These are phyloP conservation scores for Phoeniculus purpureus DNA, from an alignment of 2,797 vertebrate species.

Conservation along the genomic window DNA sequence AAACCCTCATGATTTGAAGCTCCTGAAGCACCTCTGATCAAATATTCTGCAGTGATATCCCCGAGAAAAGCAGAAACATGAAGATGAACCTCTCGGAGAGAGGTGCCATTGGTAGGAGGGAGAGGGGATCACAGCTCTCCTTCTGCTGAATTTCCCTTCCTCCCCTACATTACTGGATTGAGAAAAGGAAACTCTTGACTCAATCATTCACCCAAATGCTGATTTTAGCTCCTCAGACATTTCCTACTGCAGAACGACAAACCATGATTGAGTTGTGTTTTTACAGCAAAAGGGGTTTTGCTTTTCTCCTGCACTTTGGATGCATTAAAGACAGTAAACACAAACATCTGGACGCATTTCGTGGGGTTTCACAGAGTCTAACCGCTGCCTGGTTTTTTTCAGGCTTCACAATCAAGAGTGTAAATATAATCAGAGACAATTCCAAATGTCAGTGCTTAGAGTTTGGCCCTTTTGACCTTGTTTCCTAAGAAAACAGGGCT, in stretches of 20 bases:
- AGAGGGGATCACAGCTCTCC: not conserved
- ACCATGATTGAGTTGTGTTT: not conserved
- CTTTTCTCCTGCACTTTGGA: not conserved
- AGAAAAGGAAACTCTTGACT: not conserved
- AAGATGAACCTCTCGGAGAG: not conserved
- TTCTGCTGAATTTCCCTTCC: not conserved
- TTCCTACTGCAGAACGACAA: not conserved
- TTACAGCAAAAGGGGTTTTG: not conserved
- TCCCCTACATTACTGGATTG: not conserved
- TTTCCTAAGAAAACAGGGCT: not conserved
- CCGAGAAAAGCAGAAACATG: not conserved
- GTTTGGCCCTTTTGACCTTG: not conserved
- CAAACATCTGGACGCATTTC: not conserved
- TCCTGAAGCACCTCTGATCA: not conserved
- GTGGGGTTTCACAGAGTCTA: not conserved
- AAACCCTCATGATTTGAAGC: rapidly evolving
- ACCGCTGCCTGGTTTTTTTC: not conserved
- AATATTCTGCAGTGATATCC: not conserved
- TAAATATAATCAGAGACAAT: not conserved
- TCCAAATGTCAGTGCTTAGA: not conserved
- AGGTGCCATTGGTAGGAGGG: not conserved
- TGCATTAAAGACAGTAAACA: not conserved
- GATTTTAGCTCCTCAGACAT: not conserved
- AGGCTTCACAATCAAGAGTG: not conserved
- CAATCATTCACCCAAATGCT: not conserved